Evolutionary conservation across 30 jellyfish, hydroid and myxozoan genomes (phyloP).

Genomic region (Nemopilema nomurai): DNA sequence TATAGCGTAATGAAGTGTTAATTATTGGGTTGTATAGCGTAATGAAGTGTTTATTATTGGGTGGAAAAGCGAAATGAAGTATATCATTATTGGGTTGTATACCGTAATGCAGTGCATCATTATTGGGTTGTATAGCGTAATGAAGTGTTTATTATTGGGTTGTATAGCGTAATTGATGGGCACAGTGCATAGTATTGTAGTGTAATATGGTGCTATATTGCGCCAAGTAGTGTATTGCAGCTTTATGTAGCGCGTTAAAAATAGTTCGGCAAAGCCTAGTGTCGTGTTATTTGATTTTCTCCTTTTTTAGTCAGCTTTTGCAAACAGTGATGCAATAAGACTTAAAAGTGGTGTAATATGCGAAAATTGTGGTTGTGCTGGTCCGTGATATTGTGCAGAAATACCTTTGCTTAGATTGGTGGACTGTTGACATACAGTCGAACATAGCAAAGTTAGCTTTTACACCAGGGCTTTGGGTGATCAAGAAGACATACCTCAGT

Average conservation of each 20-base stretch:
- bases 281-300: neutral
- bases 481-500: too few relatives aligned
- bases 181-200: neutral
- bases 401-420: too few relatives aligned
- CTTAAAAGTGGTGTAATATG: too few relatives aligned
- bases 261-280: neutral
- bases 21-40: neutral
- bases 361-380: too few relatives aligned
- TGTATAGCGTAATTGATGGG: neutral
- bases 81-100: too few relatives aligned
- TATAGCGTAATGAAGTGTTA: neutral
- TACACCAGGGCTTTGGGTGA: too few relatives aligned
- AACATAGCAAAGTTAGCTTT: too few relatives aligned
- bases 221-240: neutral
- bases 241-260: neutral
- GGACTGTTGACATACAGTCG: too few relatives aligned
- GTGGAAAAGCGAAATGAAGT: neutral
- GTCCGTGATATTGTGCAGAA: too few relatives aligned
- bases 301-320: neutral
- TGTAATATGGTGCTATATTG: neutral
- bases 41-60: neutral
- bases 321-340: too few relatives aligned
- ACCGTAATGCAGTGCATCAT: too few relatives aligned
- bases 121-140: neutral
- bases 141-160: neutral